Base-by-base conservation (phyloP, 2,888 invertebrate species). In the Actias luna region DNA sequence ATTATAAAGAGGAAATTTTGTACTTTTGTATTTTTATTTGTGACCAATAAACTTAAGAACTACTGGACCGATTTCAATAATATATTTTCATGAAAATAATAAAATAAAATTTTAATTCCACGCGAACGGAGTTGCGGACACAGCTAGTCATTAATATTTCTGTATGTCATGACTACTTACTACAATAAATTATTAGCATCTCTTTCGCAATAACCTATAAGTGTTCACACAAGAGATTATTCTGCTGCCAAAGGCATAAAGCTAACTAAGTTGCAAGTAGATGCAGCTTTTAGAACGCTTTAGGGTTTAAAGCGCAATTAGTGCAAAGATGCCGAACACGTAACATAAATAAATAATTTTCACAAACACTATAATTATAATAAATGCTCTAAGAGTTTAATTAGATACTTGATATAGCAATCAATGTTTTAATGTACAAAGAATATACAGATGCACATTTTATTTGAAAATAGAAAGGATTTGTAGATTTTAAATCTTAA, bases 331-430 rank as follows among this genome's bases (percentile, higher is more conserved):
- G 82, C 87, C 86, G 85, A 80, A 50, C 46, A 50, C 85, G 74
- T 73, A 77, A 74, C 70, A 78, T 80, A 76, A 79, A 84, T 82
- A 79, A 80, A 83, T 82, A 79, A 74, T 76, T 72, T 69, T 73
- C 72, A 74, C 69, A 69, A 71, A 66, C 72, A 64, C 71, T 76
- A 70, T 55, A 58, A 67, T 67, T 68, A 66, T 60, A 80, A 84
- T 83, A 83, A 80, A 84, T 77, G 79, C 78, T 81, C 84, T 78
- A 84, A 84, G 77, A 80, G 73, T 76, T 79, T 83, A 86, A 85
- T 86, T 84, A 79, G 80, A 80, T 77, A 63, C 77, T 78, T 79
- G 79, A 82, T 84, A 77, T 39, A 25, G n/a, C 58, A 27, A 42
- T 58, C 16, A n/a, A 55, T 18, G 29, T 50, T 50, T 25, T 22